phyloP scores from a whole-genome alignment of 2,797 vertebrate genomes.

The Coendou prehensilis region DNA sequence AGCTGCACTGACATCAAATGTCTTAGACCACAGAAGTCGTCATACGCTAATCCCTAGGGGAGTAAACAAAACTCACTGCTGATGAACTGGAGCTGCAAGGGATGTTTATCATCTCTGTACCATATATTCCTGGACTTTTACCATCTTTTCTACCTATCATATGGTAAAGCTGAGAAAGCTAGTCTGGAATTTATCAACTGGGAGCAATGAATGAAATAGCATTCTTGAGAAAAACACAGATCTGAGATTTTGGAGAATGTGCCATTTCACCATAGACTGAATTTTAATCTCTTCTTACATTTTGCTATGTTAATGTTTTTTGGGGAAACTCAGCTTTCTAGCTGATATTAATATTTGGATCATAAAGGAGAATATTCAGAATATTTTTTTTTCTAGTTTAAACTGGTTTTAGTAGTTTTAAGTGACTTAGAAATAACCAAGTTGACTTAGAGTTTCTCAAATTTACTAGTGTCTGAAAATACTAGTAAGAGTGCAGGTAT shows the following conservation, averaged over 20 bases:
- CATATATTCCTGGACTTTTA: background rate
- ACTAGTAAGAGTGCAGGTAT: background rate
- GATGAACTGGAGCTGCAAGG: background rate
- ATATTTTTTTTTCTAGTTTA: slow-evolving; percentile 7
- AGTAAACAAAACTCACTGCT: background rate
- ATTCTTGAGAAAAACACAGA: background rate
- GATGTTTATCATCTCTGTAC: background rate
- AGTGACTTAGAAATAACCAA: background rate
- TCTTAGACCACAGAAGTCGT: background rate
- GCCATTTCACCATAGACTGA: background rate
- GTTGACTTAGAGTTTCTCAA: background rate
- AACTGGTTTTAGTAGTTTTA: background rate
- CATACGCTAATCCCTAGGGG: background rate
- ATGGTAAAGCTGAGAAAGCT: background rate
- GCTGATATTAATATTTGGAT: background rate
- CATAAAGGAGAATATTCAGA: background rate
- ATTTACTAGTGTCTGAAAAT: background rate
- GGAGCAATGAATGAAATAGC: background rate
- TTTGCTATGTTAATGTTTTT: background rate
- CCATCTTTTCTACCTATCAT: background rate
- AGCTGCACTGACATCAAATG: background rate
- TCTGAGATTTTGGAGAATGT: background rate
- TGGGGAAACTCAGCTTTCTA: background rate
- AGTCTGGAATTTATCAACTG: background rate
- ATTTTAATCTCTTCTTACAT: background rate